These are phyloP conservation scores for Eilema griseolum DNA, from an alignment of 2,888 invertebrate genomes.

Conservation along the genomic window DNA sequence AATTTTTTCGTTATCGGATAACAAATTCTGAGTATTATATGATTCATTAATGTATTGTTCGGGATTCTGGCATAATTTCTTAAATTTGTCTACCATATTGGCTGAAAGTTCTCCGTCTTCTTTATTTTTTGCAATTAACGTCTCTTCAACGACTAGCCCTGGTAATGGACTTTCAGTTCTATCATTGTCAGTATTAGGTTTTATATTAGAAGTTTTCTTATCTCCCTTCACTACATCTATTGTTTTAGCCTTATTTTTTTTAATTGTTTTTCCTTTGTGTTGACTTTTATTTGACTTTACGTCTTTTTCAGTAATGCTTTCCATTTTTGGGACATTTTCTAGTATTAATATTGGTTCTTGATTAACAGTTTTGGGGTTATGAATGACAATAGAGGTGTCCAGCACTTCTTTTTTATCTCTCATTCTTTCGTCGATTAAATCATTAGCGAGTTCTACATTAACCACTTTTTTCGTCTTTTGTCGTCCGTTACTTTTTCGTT, in stretches of 20 bases:
- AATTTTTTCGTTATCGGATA: slow-evolving; percentile 60
- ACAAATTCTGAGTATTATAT: slow-evolving; percentile 66
- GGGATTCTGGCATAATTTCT: slow-evolving; percentile 59
- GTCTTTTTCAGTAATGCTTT: slow-evolving; percentile 54
- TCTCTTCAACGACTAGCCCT: slow-evolving; percentile 68
- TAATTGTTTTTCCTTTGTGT: slow-evolving; percentile 37
- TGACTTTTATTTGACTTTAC: slow-evolving; percentile 23
- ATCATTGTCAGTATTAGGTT: slow-evolving; percentile 52
- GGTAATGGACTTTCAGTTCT: slow-evolving; percentile 73
- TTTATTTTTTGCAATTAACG: slow-evolving; percentile 25
- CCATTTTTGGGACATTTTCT: slow-evolving; percentile 58
- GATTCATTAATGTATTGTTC: slow-evolving; percentile 55
- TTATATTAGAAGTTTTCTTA: slow-evolving; percentile 38
- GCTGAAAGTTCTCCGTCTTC: slow-evolving; percentile 59
- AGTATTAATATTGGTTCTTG: slow-evolving; percentile 53
- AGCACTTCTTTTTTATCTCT: slow-evolving; percentile 60
- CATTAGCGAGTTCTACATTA: slow-evolving; percentile 31
- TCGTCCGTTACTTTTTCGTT: slow-evolving; percentile 40
- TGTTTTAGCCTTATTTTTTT: slow-evolving; percentile 34
- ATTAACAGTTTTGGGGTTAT: slow-evolving; percentile 33
- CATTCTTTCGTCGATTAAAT: slow-evolving; percentile 72
- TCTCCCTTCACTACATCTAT: slow-evolving; percentile 32
- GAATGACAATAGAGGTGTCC: slow-evolving; percentile 64
- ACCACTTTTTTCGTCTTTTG: slow-evolving; percentile 36
- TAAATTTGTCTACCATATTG: slow-evolving; percentile 64